Evolutionary conservation across 2,113 vertebrate species (phyloP), one percentile per base, ranked within the genome.

Genomic region (Thymallus thymallus): DNA sequence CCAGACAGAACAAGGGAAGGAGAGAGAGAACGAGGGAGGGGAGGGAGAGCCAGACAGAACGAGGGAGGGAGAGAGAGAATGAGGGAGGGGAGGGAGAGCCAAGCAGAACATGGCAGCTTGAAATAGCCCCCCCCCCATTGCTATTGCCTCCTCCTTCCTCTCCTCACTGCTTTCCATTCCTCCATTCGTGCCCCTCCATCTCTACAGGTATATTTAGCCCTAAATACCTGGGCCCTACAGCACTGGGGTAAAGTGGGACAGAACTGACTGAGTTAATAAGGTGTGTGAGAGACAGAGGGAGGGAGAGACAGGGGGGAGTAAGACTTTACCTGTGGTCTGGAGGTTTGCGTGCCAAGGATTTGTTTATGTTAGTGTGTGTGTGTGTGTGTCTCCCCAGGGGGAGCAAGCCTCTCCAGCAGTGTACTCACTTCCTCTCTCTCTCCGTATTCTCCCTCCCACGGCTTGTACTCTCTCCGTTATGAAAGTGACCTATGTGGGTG

Each of bases 401-500:
- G 75, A 73, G 81, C 75, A 26, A 88, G 85, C 80, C 84, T 78
- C 80, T 87, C 82, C 83, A 88, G 83, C 81, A 87, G 85, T 80
- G 76, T 76, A 80, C 84, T 87, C 87, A 81, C 88, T 89, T 85
- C 84, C 85, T 81, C 66, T 68, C 63, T 48, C 74, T 67, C 30
- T 41, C 86, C 68, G 86, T 88, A 84, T 81, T 82, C 80, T 89
- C 81, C 90, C 90, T 90, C 90, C 90, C 83, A 92, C 90, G 88
- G 79, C 85, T 87, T 89, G 88, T 86, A 87, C 88, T 86, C 78
- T 83, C 56, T 18, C 74, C 80, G 90, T 91, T 92, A 90, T 91
- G 88, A 92, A 91, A 92, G 89, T 91, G 90, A 92, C 91, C 90
- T 85, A 75, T 80, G 91, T 92, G 90, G 90, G 90, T 88, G 90